Conservation (phyloP, 1,140 invertebrate genomes). For the Drosophila santomea region DNA sequence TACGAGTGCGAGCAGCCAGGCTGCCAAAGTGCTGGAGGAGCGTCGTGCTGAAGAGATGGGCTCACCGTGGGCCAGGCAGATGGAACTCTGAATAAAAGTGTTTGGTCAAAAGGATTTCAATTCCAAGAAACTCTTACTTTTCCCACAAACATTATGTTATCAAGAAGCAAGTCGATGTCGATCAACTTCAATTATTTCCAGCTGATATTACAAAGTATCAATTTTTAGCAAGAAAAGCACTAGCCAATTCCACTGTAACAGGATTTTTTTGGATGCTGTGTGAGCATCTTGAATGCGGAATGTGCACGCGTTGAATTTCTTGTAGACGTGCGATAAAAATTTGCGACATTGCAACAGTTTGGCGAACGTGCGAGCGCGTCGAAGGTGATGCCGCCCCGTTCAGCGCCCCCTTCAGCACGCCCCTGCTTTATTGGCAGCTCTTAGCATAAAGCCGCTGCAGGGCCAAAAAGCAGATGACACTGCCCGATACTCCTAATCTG, state of each 20-base stretch:
- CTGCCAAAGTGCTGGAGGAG: constrained; percentile 51
- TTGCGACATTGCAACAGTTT: constrained; percentile 84
- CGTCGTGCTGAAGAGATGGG: constrained; percentile 9
- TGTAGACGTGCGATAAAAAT: constrained; percentile 84
- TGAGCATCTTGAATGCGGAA: constrained; percentile 75
- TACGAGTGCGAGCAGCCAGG: constrained; percentile 65
- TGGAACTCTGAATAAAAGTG: neutral
- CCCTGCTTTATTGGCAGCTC: constrained; percentile 52
- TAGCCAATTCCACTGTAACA: constrained; percentile 6
- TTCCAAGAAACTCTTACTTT: neutral
- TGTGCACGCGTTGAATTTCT: constrained; percentile 83
- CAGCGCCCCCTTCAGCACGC: neutral
- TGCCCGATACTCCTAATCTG: constrained; percentile 78
- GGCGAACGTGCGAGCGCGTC: constrained; percentile 63
- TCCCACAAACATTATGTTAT: neutral
- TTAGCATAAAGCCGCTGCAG: constrained; percentile 65
- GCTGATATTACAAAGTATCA: no score
- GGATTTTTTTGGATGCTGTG: constrained; percentile 47
- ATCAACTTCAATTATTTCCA: no score
- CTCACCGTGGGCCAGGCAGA: constrained; percentile 36
- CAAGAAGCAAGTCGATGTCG: no score
- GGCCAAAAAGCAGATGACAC: constrained; percentile 73
- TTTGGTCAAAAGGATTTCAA: neutral
- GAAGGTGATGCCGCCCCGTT: constrained; percentile 35
- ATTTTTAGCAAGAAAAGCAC: neutral